Conservation (phyloP, 1,140 invertebrate genomes). For the Neodiprion lecontei region DNA sequence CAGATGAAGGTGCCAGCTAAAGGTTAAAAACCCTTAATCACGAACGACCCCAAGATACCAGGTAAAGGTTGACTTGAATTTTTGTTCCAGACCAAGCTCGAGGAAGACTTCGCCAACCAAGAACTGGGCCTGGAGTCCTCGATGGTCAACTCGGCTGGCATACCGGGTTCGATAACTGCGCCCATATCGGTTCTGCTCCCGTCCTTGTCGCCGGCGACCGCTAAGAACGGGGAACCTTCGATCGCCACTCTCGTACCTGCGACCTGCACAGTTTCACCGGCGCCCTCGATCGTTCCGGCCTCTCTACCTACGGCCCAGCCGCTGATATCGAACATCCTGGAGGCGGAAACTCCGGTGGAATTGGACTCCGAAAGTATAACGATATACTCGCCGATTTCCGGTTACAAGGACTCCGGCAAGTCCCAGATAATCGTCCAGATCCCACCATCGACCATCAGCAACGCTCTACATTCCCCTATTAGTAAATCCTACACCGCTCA, state of each 20-base stretch:
- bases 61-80: conserved; percentile 21
- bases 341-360: conserved; percentile 44
- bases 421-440: conserved; percentile 45
- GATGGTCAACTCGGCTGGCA: conserved; percentile 27
- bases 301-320: not conserved
- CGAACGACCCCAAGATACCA: too few relatives aligned
- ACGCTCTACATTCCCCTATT: conserved; percentile 33
- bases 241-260: conserved; percentile 42
- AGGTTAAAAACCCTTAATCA: too few relatives aligned
- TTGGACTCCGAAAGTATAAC: conserved; percentile 40
- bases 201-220: conserved; percentile 49
- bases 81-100: conserved; percentile 55
- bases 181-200: conserved; percentile 54
- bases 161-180: conserved; percentile 38
- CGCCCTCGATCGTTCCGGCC: not conserved
- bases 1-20: too few relatives aligned
- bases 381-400: conserved; percentile 42
- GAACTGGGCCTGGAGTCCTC: conserved; percentile 47
- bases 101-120: conserved; percentile 57
- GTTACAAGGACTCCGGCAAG: conserved; percentile 45
- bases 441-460: conserved; percentile 35
- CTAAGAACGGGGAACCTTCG: conserved; percentile 26
- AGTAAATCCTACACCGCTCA: conserved; percentile 35
- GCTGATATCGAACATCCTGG: conserved; percentile 30
- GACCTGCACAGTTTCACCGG: conserved; percentile 25